Base-by-base conservation (phyloP, 2,888 invertebrate genomes). In the Plutella xylostella region DNA sequence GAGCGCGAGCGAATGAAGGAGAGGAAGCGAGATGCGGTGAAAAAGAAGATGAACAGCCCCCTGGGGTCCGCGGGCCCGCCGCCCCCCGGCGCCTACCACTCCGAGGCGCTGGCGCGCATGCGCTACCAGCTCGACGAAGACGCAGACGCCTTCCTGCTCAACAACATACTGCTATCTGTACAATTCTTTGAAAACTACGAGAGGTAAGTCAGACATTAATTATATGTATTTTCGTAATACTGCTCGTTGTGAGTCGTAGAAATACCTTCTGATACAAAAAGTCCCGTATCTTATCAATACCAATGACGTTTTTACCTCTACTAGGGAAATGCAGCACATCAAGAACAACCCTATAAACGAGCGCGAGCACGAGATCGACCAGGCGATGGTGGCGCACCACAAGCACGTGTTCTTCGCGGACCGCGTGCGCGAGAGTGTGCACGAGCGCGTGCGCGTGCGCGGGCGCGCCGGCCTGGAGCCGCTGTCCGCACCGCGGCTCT, bases 111-210 rank as follows among this genome's bases (percentile, higher is more conserved):
- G 45, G 65, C 79, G 38, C 75, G 77, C 37, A 76, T 92, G 82
- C 75, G 85, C 53, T 77, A 85, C 55, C 86, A 89, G 58, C 79
- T 91, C 14, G 72, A 82, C 37, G 79, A 82, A 5, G 87, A 90
- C 54, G 85, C 90, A 5, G 88, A 91, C 57, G 82, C 86, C 3
- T 94, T 94, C 65, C 73, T 93, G 9, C 69, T 93, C 11, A 93
- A 94, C 63, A 92, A 93, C 64, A 86, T 92, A 46, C 79, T 92
- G 45, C 84, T 93, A 65, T 88, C 89, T 12, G 83, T 92, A 18
- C 92, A 93, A 71, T 93, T 94, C 73, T 92, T 92, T 58, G 88
- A 89, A 52, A 90, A 93, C 66, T 93, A 87, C 61, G 90, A 92
- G 65, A 86, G 87, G 93, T 93, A 69, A 84, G 87, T n/a, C n/a